Percentiles rank a stretch among this genome's conserved stretches.
phyloP scores from a whole-genome alignment of 2,888 invertebrate species.

The Drosophila anomalata region DNA sequence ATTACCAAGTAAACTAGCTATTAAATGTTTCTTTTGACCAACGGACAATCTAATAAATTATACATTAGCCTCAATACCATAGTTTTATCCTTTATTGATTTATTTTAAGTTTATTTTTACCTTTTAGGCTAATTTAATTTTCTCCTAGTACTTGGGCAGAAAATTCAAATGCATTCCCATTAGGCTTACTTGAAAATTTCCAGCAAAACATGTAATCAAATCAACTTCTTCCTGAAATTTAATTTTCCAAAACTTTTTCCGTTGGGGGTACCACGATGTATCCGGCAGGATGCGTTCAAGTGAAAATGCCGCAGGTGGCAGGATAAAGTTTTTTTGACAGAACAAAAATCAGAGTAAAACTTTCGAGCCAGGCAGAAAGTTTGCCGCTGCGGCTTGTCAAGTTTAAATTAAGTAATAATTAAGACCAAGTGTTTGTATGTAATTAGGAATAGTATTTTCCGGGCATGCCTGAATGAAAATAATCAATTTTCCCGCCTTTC shows the following conservation, averaged over 20 bases:
- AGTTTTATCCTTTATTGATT: not conserved
- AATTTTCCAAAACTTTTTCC: slow-evolving; percentile 48
- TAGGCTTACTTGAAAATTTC: slow-evolving; percentile 13
- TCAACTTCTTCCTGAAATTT: slow-evolving; percentile 47
- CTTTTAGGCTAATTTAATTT: not conserved
- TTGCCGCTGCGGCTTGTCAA: slow-evolving; percentile 25
- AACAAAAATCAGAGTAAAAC: slow-evolving; percentile 44
- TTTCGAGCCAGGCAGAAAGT: slow-evolving; percentile 28
- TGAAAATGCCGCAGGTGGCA: slow-evolving; percentile 53
- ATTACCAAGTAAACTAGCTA: slow-evolving; percentile 5
- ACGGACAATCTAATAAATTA: slow-evolving; percentile 23
- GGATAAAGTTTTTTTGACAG: slow-evolving; percentile 20
- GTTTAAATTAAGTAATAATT: slow-evolving; percentile 35
- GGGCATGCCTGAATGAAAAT: slow-evolving; percentile 14
- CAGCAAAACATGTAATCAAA: slow-evolving; percentile 55
- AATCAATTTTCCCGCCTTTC: slow-evolving; percentile 9
- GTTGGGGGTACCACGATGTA: slow-evolving; percentile 1
- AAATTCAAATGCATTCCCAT: not conserved
- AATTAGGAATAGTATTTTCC: slow-evolving; percentile 14
- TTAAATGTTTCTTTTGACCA: slow-evolving; percentile 1
- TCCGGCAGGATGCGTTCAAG: slow-evolving; percentile 23
- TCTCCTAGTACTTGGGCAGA: not conserved
- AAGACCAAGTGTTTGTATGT: slow-evolving; percentile 17
- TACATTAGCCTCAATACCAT: not conserved
- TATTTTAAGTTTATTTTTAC: not conserved